A percentile compares a stretch with the other conserved stretches of the same genome.
These are phyloP conservation scores for Synanthedon formicaeformis DNA, from an alignment of 2,888 invertebrate species.

Conservation along the genomic window DNA sequence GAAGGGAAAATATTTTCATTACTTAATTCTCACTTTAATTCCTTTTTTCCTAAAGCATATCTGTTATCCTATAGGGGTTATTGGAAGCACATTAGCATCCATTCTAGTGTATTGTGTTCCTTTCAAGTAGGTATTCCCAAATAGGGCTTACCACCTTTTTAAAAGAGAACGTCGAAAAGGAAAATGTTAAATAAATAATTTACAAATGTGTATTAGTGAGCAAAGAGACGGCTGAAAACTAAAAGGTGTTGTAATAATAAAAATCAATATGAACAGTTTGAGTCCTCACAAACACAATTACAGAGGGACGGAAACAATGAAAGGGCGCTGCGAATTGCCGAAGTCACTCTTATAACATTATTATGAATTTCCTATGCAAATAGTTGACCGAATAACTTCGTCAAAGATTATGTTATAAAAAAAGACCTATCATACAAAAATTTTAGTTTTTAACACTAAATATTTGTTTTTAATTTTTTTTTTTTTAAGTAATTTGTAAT, in stretches of 20 bases:
- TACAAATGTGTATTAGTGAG: not conserved
- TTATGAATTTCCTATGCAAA: conserved; percentile 65
- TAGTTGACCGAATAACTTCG: conserved; percentile 40
- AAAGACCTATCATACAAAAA: not conserved
- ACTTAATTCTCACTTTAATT: too few relatives aligned
- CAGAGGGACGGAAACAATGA: conserved; percentile 35
- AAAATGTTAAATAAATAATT: too few relatives aligned
- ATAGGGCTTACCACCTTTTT: too few relatives aligned
- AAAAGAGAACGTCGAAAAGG: too few relatives aligned
- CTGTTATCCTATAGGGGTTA: too few relatives aligned
- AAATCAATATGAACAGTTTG: conserved; percentile 29
- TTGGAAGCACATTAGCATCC: too few relatives aligned
- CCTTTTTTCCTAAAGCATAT: too few relatives aligned
- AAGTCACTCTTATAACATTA: conserved; percentile 39
- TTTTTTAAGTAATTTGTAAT: too few relatives aligned
- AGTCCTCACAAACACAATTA: conserved; percentile 31
- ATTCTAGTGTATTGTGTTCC: too few relatives aligned
- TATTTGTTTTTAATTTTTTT: too few relatives aligned
- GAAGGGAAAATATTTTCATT: conserved; percentile 12
- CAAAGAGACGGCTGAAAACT: conserved; percentile 1
- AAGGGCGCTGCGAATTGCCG: conserved; percentile 41
- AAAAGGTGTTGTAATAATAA: conserved; percentile 29
- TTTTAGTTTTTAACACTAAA: too few relatives aligned
- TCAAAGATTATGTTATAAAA: conserved; percentile 15
- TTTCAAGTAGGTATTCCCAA: too few relatives aligned